Percentiles rank a stretch among this genome's conserved stretches.
These are phyloP conservation scores for Ceryle rudis DNA, from an alignment of 2,797 vertebrate species.

Conservation along the genomic window DNA sequence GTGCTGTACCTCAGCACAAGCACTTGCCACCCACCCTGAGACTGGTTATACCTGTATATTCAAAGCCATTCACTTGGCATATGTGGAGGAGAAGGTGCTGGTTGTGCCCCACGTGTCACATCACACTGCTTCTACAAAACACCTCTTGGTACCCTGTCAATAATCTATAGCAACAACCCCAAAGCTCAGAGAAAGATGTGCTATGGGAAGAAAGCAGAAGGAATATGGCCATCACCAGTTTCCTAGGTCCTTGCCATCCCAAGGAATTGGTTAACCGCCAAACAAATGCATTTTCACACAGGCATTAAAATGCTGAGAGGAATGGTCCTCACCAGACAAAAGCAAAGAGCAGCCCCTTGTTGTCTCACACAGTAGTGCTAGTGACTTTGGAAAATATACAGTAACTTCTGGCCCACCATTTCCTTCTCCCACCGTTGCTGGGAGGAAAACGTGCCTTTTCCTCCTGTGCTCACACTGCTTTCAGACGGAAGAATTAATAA, in stretches of 20 bases:
- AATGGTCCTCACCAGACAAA: neutral
- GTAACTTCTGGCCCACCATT: neutral
- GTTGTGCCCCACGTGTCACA: neutral
- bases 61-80: neutral
- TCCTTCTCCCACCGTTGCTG: neutral
- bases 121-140: neutral
- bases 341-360: neutral
- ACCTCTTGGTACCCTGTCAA: neutral
- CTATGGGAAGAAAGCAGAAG: neutral
- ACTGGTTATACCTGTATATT: neutral
- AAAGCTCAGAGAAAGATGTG: neutral
- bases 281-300: neutral
- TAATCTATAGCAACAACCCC: neutral
- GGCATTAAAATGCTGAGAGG: neutral
- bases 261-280: neutral
- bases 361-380: neutral
- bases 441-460: neutral
- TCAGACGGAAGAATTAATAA: neutral
- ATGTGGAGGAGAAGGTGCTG: neutral
- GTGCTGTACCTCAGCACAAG: neutral
- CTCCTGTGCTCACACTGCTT: neutral
- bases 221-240: neutral
- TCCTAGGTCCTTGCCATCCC: neutral
- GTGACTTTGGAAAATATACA: neutral
- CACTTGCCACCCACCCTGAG: fast-evolving